Base-by-base conservation (phyloP, 2,888 invertebrate species). In the Melipona bicolor region DNA sequence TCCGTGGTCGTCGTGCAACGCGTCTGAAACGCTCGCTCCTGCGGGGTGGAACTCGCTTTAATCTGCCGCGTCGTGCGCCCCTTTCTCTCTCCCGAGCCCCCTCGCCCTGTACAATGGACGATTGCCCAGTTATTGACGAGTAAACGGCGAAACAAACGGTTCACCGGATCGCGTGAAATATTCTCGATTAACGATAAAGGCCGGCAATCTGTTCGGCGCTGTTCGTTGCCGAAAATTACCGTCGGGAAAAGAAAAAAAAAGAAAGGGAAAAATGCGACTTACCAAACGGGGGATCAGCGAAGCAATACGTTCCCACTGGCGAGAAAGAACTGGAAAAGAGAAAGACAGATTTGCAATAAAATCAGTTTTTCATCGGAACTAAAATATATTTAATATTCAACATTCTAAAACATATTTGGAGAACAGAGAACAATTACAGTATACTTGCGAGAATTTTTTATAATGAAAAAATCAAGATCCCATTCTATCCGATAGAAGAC, bases 171-270 rank as follows among this genome's bases (percentile, higher is more conserved):
- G 19, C 49, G 71, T 83, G 56, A 83, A 82, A 76, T 83, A 83
- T 83, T 83, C 82, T 56, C 83, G 61, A 77, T 82, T 83, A 80
- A 79, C 81, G 80, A n/a, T 64, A 19, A 19, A n/a, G 15, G 21
- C 32, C 19, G 3, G 6, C 27, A 32, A 50, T 24, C 19, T 17
- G 21, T 65, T 56, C 32, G 52, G 21, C 59, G n/a, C 6, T 36
- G 52, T 59, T 54, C 72, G 56, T 43, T 21, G 27, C 3, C 17
- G 19, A 54, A 56, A 62, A 73, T 79, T 43, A 43, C 11, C 61
- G 17, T 4, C 21, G 17, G 27, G 13, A 52, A 52, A 56, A 24
- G 32, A n/a, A 32, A 5, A n/a, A 11, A 32, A 61, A 65, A 21
- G 5, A 52, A 43, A 56, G 15, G 2, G 32, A 32, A 11, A n/a